Evolutionary conservation across 2,113 vertebrate species (phyloP).

Genomic region (Tragelaphus strepsiceros): DNA sequence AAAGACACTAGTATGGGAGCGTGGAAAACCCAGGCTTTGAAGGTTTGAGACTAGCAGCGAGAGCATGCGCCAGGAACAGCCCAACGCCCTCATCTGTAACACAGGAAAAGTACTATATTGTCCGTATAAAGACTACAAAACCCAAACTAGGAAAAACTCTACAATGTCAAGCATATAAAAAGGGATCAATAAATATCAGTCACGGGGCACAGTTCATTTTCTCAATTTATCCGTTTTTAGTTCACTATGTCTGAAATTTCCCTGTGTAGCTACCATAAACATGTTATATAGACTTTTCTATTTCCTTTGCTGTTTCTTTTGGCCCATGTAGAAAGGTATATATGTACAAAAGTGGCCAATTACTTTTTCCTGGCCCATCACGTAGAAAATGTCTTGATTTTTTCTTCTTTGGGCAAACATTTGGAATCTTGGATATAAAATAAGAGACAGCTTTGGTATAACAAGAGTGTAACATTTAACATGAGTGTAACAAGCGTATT

Average conservation of each 20-base stretch:
- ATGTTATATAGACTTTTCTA: neutral
- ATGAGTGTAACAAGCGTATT: neutral
- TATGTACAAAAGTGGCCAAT: neutral
- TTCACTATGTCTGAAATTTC: neutral
- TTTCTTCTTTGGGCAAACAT: neutral
- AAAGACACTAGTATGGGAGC: neutral
- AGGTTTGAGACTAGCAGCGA: neutral
- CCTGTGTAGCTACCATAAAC: neutral
- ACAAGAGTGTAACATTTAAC: neutral
- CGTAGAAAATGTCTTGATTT: conserved; percentile 7
- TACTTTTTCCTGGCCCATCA: neutral
- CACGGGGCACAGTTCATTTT: neutral
- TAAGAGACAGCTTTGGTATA: neutral
- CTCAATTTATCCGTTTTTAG: neutral
- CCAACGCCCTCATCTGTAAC: neutral
- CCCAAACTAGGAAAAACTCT: neutral
- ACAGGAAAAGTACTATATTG: neutral
- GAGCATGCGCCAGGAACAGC: neutral
- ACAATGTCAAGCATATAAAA: neutral
- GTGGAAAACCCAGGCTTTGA: neutral
- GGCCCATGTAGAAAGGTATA: neutral
- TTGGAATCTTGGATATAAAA: neutral
- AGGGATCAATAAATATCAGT: neutral
- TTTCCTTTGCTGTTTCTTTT: conserved; percentile 20
- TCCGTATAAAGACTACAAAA: neutral